Percentiles rank a stretch among this genome's conserved stretches.
Evolutionary conservation across 2,888 invertebrate species (phyloP).

Genomic region (Acanthosepion pharaonis): DNA sequence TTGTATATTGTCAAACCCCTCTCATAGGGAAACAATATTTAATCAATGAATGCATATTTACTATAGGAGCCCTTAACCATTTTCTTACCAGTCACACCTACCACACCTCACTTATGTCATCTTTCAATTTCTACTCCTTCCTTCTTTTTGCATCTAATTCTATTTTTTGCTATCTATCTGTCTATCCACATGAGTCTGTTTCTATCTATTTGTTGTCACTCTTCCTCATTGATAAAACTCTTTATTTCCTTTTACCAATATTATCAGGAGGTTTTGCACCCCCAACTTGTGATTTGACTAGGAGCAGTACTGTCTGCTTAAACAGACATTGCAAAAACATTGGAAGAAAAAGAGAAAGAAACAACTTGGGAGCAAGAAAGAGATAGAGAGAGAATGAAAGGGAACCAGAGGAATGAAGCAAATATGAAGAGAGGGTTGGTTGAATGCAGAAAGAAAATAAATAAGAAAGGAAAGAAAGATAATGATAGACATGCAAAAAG

Average conservation of each 20-base stretch:
- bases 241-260: neutral
- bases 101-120: neutral
- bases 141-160: neutral
- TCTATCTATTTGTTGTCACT: neutral
- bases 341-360: neutral
- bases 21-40: neutral
- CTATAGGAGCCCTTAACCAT: neutral
- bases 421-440: too few relatives aligned
- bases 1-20: neutral
- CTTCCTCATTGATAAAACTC: neutral
- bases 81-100: neutral
- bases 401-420: too few relatives aligned
- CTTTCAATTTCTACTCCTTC: neutral
- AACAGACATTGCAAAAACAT: constrained; percentile 36
- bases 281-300: neutral
- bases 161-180: neutral
- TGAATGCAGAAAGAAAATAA: neutral
- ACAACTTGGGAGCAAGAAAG: neutral
- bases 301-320: neutral
- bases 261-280: neutral
- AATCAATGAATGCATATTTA: neutral
- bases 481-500: too few relatives aligned
- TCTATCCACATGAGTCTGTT: neutral
- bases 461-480: too few relatives aligned
- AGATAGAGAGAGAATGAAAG: neutral